These are phyloP conservation scores for Tenthredo notha DNA, from an alignment of 2,888 invertebrate species.

Conservation along the genomic window DNA sequence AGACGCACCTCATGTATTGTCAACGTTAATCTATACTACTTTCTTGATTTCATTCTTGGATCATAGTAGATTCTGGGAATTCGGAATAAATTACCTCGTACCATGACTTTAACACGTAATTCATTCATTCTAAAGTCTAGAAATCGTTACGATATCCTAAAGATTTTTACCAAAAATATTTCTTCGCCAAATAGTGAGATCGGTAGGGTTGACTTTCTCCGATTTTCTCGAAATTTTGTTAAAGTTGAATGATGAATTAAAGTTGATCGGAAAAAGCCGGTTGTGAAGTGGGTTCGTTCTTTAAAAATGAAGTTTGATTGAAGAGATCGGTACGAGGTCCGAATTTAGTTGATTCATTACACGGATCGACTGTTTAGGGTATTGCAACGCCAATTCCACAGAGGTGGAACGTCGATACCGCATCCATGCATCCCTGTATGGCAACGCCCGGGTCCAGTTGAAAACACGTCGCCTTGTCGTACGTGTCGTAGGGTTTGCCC, in stretches of 20 bases:
- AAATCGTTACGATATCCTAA: not conserved
- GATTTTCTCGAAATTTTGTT: not conserved
- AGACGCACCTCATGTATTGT: slow-evolving; percentile 35
- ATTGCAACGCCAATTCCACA: slow-evolving; percentile 19
- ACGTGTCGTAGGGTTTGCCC: slow-evolving; percentile 62
- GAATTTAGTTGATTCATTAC: slow-evolving; percentile 36
- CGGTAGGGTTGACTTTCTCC: not conserved
- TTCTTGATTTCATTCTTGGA: not conserved
- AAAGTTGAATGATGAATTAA: not conserved
- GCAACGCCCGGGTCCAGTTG: slow-evolving; percentile 59
- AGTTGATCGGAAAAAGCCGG: not conserved
- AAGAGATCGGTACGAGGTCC: slow-evolving; percentile 9
- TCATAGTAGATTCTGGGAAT: not conserved
- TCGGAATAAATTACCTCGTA: not conserved
- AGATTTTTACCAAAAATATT: not conserved
- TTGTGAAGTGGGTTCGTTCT: not conserved
- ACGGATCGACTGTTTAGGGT: slow-evolving; percentile 35
- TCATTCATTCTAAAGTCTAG: not conserved
- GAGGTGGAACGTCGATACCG: slow-evolving; percentile 28
- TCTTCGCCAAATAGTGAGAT: not conserved
- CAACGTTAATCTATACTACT: slow-evolving; percentile 31
- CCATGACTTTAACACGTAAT: not conserved
- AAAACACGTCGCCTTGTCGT: slow-evolving; percentile 60
- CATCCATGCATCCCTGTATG: slow-evolving; percentile 51
- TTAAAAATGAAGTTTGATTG: slow-evolving; percentile 27